These are phyloP conservation scores for Simalia tracyae DNA, from an alignment of 2,797 vertebrate genomes.

Conservation along the genomic window DNA sequence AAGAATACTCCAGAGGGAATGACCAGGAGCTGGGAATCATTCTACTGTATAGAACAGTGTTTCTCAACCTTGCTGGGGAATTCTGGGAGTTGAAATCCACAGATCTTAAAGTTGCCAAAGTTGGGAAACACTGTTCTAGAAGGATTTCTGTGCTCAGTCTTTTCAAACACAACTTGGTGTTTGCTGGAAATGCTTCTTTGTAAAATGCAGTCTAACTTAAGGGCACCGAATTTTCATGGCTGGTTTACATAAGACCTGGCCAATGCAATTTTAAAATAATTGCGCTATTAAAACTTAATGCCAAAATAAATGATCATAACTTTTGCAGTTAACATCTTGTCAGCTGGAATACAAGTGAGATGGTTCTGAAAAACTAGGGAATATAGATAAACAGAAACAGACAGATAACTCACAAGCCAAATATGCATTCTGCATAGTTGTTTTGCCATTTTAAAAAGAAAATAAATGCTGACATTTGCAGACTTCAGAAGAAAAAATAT, in stretches of 20 bases:
- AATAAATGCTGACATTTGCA: not conserved
- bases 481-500: not conserved
- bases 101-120: not conserved
- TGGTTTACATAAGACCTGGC: not conserved
- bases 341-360: not conserved
- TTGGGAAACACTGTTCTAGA: not conserved
- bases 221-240: not conserved
- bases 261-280: not conserved
- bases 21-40: not conserved
- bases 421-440: not conserved
- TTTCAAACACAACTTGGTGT: not conserved
- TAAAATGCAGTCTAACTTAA: not conserved
- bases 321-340: constrained; percentile 22
- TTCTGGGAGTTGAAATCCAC: not conserved
- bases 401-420: not conserved
- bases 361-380: not conserved
- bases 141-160: not conserved
- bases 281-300: not conserved
- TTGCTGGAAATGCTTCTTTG: constrained; percentile 1
- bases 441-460: not conserved
- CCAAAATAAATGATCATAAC: not conserved
- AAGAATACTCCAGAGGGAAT: constrained; percentile 10
- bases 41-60: rapidly evolving
- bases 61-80: not conserved
- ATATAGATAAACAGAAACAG: no score